phyloP scores from a whole-genome alignment of 1,140 invertebrate genomes.

The Caerostris darwini region DNA sequence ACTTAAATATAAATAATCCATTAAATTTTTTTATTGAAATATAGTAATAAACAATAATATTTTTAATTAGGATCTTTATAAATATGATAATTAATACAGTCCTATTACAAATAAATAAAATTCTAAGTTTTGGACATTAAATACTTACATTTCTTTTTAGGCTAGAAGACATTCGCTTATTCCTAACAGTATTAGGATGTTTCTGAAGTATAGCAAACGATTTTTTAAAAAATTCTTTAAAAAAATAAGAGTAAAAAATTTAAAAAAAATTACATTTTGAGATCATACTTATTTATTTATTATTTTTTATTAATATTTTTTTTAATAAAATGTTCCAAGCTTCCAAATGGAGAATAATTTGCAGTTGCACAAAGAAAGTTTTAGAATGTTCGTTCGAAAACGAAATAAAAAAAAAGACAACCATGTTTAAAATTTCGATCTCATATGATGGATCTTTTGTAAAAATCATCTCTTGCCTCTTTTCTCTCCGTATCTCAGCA shows the following conservation, averaged over 20 bases:
- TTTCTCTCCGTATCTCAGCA: neutral
- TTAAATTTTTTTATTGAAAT: too few species aligned
- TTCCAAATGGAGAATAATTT: constrained; percentile 12
- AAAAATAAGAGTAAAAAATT: neutral
- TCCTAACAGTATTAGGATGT: neutral
- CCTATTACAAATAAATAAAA: too few species aligned
- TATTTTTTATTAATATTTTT: neutral
- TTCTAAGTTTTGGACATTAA: too few species aligned
- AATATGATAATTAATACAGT: too few species aligned
- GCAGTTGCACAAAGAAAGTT: neutral
- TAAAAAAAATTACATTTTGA: neutral
- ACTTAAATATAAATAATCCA: too few species aligned
- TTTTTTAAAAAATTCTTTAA: neutral
- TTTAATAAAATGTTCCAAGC: neutral
- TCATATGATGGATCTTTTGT: neutral
- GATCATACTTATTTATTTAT: neutral
- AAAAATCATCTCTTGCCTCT: neutral
- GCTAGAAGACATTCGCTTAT: neutral
- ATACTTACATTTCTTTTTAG: too few species aligned
- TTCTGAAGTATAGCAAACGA: neutral
- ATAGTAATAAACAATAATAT: too few species aligned
- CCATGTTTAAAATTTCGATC: neutral
- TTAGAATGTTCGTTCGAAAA: neutral
- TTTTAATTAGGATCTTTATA: too few species aligned
- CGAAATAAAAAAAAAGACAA: neutral